Conservation (phyloP, 2,113 vertebrate species). For the Embiotoca jacksoni region DNA sequence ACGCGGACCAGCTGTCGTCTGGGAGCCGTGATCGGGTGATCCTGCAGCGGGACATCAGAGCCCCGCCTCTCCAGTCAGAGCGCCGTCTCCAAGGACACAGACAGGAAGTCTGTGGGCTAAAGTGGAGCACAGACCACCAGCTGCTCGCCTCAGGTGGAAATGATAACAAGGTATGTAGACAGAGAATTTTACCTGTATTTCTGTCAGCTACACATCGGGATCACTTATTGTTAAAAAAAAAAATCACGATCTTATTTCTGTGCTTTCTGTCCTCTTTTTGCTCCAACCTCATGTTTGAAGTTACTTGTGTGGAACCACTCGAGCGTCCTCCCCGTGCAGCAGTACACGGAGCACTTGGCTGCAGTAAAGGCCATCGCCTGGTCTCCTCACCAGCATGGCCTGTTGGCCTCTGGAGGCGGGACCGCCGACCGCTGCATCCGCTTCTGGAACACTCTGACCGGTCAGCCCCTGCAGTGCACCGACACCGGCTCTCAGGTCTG, state of each 20-base stretch:
- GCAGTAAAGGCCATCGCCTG: constrained; percentile 98
- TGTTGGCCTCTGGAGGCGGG: constrained; percentile 94
- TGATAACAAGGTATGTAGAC: constrained; percentile 92
- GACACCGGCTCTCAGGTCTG: constrained; percentile 98
- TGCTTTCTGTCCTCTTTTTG: not conserved
- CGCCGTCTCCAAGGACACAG: constrained; percentile 96
- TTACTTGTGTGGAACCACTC: constrained; percentile 99
- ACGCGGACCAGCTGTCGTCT: constrained; percentile 96
- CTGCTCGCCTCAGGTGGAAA: constrained; percentile 97
- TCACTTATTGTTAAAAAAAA: no score
- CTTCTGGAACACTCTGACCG: constrained; percentile 98
- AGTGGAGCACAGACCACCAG: constrained; percentile 99
- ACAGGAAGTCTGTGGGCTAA: constrained; percentile 98
- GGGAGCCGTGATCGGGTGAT: constrained; percentile 97
- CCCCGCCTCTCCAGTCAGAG: constrained; percentile 94
- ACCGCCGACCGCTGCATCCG: constrained; percentile 98
- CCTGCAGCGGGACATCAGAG: constrained; percentile 94
- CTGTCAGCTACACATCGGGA: not conserved
- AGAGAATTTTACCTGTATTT: not conserved
- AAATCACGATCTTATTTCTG: not conserved
- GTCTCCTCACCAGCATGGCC: constrained; percentile 97
- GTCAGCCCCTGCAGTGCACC: constrained; percentile 96
- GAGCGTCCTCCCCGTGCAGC: constrained; percentile 94
- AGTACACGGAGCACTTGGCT: constrained; percentile 97
- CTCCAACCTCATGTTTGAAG: constrained; percentile 71